A percentile compares a stretch with the other conserved stretches of the same genome.
Evolutionary conservation across 2,888 invertebrate species (phyloP).

Genomic region (Rhogogaster chlorosoma): DNA sequence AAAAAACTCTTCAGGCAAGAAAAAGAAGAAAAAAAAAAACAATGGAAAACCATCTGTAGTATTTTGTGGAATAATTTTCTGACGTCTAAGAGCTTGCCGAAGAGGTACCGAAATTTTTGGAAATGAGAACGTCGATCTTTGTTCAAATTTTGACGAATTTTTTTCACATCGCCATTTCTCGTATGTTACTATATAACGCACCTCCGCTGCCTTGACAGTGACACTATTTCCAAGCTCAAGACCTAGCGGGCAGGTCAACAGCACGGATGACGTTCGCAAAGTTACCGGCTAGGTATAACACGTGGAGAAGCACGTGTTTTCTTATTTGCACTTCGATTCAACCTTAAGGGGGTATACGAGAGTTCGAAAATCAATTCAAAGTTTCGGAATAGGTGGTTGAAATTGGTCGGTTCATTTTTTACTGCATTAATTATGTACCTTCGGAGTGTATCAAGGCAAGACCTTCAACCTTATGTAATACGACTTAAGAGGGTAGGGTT

Average conservation of each 20-base stretch:
- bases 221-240: slow-evolving; percentile 17
- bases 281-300: background rate
- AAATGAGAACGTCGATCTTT: background rate
- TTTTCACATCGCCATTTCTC: background rate
- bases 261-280: background rate
- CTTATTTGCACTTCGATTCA: background rate
- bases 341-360: background rate
- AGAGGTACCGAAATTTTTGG: background rate
- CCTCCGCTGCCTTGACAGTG: slow-evolving; percentile 1
- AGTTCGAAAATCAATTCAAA: background rate
- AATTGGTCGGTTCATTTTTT: background rate
- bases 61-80: background rate
- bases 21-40: background rate
- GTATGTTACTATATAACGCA: background rate
- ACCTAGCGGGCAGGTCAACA: slow-evolving; percentile 8
- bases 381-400: background rate
- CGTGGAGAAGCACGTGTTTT: background rate
- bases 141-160: background rate
- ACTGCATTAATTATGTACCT: background rate
- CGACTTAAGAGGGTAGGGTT: background rate
- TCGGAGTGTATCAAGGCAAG: too few relatives aligned
- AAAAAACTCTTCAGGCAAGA: background rate
- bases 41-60: background rate
- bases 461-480: too few relatives aligned
- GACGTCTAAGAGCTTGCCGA: background rate